Evolutionary conservation across 1,140 invertebrate species (phyloP).

Genomic region (Chironomus tepperi): DNA sequence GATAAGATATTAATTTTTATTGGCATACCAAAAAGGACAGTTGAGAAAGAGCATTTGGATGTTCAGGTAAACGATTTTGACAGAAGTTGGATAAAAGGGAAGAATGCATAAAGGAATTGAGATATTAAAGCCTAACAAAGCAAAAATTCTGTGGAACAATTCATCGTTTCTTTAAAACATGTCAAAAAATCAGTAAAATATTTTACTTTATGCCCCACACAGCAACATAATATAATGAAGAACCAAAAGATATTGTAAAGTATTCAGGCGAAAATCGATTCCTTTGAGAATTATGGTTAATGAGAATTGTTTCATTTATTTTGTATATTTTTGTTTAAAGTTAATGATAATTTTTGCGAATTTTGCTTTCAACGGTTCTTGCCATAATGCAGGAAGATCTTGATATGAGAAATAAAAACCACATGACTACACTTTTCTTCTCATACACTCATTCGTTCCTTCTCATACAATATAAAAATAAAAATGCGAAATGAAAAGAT

Average conservation of each 20-base stretch:
- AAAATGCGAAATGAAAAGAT: not conserved
- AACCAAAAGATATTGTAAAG: not conserved
- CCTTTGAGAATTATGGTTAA: slow-evolving; percentile 8
- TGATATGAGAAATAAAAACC: not conserved
- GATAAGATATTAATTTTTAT: slow-evolving; percentile 9
- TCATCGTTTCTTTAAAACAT: not conserved
- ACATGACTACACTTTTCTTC: no score
- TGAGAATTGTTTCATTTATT: not conserved
- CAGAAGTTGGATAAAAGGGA: not conserved
- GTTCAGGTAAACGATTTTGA: not conserved
- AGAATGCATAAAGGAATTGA: not conserved
- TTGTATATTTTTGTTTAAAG: not conserved
- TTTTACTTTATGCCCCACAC: slow-evolving; percentile 12
- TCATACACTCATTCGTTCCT: not conserved
- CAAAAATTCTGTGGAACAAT: not conserved
- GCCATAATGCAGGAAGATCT: not conserved
- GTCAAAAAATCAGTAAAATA: slow-evolving; percentile 14
- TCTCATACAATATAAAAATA: no score
- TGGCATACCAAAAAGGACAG: not conserved
- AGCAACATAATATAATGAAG: not conserved
- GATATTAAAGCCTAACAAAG: not conserved
- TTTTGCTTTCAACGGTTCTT: not conserved
- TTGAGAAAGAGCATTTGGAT: not conserved
- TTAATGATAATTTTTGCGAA: slow-evolving; percentile 14
- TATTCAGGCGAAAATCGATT: not conserved